Percentiles rank a stretch among this genome's conserved stretches.
phyloP scores from a whole-genome alignment of 2,888 invertebrate genomes.

The Euzophera pinguis region DNA sequence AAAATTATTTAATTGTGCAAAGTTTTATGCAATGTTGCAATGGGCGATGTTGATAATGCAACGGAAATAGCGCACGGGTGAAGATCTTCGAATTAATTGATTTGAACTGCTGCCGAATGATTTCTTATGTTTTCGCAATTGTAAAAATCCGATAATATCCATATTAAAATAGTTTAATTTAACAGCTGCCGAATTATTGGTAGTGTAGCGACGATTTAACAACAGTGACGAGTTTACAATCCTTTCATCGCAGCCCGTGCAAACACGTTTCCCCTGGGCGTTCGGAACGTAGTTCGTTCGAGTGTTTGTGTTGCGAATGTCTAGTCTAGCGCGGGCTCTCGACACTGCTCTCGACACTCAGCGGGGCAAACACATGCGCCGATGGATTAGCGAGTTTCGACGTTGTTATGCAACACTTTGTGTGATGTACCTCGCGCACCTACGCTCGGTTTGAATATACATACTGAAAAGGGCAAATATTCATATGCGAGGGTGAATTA shows the following conservation, averaged over 20 bases:
- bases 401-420: constrained; percentile 4
- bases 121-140: too few relatives aligned
- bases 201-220: too few relatives aligned
- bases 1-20: too few relatives aligned
- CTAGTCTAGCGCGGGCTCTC: constrained; percentile 11
- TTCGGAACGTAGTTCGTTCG: background rate
- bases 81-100: too few relatives aligned
- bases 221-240: too few relatives aligned
- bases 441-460: background rate
- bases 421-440: background rate
- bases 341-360: constrained; percentile 14
- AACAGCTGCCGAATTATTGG: too few relatives aligned
- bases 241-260: background rate
- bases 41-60: too few relatives aligned
- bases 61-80: too few relatives aligned
- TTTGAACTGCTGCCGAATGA: too few relatives aligned
- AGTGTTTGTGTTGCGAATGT: constrained; percentile 14
- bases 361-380: constrained; percentile 6
- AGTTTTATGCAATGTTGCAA: too few relatives aligned
- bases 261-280: constrained; percentile 9
- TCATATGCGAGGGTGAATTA: background rate
- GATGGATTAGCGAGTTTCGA: constrained; percentile 10
- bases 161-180: too few relatives aligned
- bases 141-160: too few relatives aligned
- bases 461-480: background rate